A percentile compares a stretch with the other conserved stretches of the same genome.
Evolutionary conservation across 2,113 vertebrate genomes (phyloP).

Genomic region (Solea solea): DNA sequence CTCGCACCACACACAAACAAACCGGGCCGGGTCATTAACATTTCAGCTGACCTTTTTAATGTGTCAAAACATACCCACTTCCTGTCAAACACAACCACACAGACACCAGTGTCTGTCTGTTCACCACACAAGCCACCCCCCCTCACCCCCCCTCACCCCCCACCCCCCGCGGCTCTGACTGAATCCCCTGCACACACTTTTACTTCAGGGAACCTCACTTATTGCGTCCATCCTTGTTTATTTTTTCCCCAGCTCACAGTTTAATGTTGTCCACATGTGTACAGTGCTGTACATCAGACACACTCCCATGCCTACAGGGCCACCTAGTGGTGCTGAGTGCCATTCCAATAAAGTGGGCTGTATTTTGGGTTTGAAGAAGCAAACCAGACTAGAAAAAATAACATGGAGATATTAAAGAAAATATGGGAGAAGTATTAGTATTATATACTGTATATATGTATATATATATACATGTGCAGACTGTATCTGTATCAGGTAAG

Average conservation of each 20-base stretch:
- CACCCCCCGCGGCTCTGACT: not conserved
- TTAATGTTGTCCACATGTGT: slow-evolving; percentile 17
- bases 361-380: not conserved
- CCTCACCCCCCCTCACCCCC: too few species aligned
- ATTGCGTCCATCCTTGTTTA: slow-evolving; percentile 18
- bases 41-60: slow-evolving; percentile 64
- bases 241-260: slow-evolving; percentile 49
- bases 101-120: slow-evolving; percentile 5
- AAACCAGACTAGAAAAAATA: not conserved
- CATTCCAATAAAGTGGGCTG: not conserved
- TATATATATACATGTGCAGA: too few species aligned
- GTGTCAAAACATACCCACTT: slow-evolving; percentile 21
- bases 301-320: slow-evolving; percentile 24
- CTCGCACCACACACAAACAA: slow-evolving; percentile 5
- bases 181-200: not conserved
- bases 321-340: slow-evolving; percentile 52
- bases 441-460: too few species aligned
- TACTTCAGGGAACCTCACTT: slow-evolving; percentile 9
- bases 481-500: too few species aligned
- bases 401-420: too few species aligned
- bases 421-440: too few species aligned
- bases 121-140: not conserved
- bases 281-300: not conserved
- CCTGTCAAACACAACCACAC: slow-evolving; percentile 11
- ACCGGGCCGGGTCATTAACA: slow-evolving; percentile 51